Conservation (phyloP, 2,888 invertebrate genomes). For the Drepana falcataria region DNA sequence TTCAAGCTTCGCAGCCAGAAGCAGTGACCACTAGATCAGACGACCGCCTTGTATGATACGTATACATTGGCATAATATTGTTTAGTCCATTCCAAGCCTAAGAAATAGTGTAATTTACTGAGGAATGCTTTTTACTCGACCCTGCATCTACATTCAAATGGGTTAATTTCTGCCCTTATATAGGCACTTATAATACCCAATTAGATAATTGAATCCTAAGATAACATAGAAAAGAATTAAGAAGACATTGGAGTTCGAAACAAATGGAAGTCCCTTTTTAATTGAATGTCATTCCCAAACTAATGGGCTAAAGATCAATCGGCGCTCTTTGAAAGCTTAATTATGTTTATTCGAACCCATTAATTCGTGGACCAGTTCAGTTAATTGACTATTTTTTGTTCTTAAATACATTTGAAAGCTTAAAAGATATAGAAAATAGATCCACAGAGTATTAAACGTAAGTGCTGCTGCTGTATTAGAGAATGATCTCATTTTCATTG, state of each 20-base stretch:
- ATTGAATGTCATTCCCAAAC: slow-evolving; percentile 61
- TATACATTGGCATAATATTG: no score
- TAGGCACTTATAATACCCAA: neutral
- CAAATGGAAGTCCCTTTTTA: slow-evolving; percentile 45
- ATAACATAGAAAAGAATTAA: slow-evolving; percentile 14
- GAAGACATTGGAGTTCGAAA: slow-evolving; percentile 19
- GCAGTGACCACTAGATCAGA: no score
- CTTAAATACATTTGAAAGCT: slow-evolving; percentile 44
- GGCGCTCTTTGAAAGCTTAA: slow-evolving; percentile 68
- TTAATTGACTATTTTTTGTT: slow-evolving; percentile 53
- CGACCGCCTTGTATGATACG: no score
- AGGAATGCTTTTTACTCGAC: neutral
- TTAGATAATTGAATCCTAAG: slow-evolving; percentile 3
- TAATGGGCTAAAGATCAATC: slow-evolving; percentile 57
- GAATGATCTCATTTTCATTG: slow-evolving; percentile 43
- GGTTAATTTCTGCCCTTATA: neutral
- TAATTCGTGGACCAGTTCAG: slow-evolving; percentile 57
- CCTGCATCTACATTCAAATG: neutral
- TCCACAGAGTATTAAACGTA: slow-evolving; percentile 23
- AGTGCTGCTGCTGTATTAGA: slow-evolving; percentile 31
- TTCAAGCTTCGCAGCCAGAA: no score
- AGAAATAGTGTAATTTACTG: neutral
- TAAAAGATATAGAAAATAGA: slow-evolving; percentile 30
- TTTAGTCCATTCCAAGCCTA: no score
- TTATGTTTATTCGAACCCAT: slow-evolving; percentile 70